phyloP scores from a whole-genome alignment of 2,113 vertebrate species.

The Irena cyanogastra region DNA sequence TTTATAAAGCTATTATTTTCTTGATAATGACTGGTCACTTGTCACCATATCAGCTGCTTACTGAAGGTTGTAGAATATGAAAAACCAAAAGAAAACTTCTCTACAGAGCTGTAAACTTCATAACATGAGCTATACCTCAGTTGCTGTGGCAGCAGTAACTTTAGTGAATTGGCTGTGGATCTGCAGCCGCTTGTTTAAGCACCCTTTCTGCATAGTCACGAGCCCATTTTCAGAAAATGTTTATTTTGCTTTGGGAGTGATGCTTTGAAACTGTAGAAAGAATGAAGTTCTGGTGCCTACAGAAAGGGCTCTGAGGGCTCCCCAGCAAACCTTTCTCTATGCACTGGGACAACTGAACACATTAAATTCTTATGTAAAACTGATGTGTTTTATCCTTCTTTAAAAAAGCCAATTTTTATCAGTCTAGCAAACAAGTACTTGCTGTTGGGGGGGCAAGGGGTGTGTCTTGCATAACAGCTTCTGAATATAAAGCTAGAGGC shows the following conservation, averaged over 20 bases:
- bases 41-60: not conserved
- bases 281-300: not conserved
- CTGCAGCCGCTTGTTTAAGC: not conserved
- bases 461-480: constrained; percentile 30
- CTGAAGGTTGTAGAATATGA: not conserved
- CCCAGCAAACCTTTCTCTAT: not conserved
- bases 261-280: not conserved
- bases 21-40: not conserved
- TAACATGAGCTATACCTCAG: not conserved
- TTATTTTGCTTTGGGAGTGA: not conserved
- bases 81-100: not conserved
- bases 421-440: not conserved
- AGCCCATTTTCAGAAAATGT: not conserved
- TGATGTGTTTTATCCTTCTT: not conserved
- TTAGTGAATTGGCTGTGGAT: not conserved
- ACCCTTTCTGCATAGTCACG: not conserved
- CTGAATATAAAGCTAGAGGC: constrained; percentile 39
- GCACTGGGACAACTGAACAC: not conserved
- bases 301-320: not conserved
- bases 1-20: not conserved
- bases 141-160: not conserved
- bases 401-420: not conserved
- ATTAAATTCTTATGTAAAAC: not conserved
- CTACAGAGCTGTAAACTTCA: not conserved
- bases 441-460: not conserved